phyloP scores from a whole-genome alignment of 2,888 invertebrate species.

The Drosophila kanekoi region DNA sequence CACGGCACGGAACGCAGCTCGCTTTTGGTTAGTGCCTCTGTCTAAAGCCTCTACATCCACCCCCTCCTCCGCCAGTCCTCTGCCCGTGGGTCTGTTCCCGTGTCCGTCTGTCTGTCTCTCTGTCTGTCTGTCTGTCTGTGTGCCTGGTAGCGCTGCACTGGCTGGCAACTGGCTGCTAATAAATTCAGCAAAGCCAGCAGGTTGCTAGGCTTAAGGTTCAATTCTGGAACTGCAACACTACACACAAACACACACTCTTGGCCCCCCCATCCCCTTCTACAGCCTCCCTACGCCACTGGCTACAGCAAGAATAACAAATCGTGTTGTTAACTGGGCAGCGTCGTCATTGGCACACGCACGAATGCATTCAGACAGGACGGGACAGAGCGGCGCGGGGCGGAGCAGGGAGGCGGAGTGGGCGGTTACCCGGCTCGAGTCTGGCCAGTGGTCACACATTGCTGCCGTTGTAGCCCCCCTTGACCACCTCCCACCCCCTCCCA shows the following conservation, averaged over 20 bases:
- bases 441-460: constrained; percentile 66
- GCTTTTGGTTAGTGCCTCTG: constrained; percentile 25
- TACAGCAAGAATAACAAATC: constrained; percentile 74
- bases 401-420: background rate
- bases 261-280: background rate
- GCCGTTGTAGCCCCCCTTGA: constrained; percentile 14
- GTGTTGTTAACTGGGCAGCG: constrained; percentile 76
- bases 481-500: background rate
- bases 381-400: background rate
- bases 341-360: constrained; percentile 76
- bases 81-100: background rate
- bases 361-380: constrained; percentile 49
- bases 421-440: constrained; percentile 25
- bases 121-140: background rate
- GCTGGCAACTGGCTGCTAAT: constrained; percentile 64
- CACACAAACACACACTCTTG: background rate
- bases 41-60: constrained; percentile 9
- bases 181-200: constrained; percentile 77
- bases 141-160: constrained; percentile 50
- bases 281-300: background rate
- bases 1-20: constrained; percentile 27
- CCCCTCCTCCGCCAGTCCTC: background rate
- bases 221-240: constrained; percentile 24
- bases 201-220: constrained; percentile 74
- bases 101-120: constrained; percentile 4